These are phyloP conservation scores for Pelusios castaneus DNA, from an alignment of 2,113 vertebrate species.

Conservation along the genomic window DNA sequence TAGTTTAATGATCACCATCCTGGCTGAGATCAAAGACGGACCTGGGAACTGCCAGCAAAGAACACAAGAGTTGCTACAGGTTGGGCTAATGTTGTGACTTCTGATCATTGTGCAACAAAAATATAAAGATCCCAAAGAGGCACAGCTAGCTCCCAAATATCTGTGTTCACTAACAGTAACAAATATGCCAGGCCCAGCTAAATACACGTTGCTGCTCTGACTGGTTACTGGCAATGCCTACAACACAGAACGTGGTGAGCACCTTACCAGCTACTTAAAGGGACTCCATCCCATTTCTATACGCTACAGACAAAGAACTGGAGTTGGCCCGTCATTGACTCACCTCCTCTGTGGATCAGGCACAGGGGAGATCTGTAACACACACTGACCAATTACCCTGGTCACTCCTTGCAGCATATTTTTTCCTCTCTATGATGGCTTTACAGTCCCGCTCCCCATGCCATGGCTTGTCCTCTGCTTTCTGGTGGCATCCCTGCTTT, in stretches of 20 bases:
- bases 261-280: neutral
- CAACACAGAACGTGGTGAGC: neutral
- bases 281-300: neutral
- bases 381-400: neutral
- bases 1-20: neutral
- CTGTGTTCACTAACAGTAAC: neutral
- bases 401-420: neutral
- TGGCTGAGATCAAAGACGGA: neutral
- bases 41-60: neutral
- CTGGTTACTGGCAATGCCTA: neutral
- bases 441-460: accelerated
- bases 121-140: neutral
- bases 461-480: neutral
- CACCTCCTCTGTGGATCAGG: neutral
- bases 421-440: neutral
- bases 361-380: accelerated
- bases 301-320: neutral
- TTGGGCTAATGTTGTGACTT: neutral
- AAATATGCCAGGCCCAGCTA: neutral
- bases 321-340: neutral
- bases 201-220: neutral
- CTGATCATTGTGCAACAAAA: neutral
- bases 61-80: neutral
- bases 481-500: neutral
- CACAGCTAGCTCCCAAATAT: neutral